These are phyloP conservation scores for Engraulis encrasicolus DNA, from an alignment of 2,113 vertebrate species.

Conservation along the genomic window DNA sequence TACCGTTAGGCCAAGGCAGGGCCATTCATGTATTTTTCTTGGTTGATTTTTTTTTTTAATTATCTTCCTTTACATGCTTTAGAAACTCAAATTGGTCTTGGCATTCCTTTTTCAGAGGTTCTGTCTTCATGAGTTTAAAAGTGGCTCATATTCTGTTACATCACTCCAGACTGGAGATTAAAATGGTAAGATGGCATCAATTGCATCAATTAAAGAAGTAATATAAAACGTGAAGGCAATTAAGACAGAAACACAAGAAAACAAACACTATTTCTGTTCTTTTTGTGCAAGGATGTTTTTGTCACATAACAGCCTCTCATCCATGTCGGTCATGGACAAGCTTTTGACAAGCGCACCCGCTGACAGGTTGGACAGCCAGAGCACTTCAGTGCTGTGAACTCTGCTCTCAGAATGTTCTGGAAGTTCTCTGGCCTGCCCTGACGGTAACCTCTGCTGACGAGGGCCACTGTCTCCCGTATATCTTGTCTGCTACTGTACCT, in stretches of 20 bases:
- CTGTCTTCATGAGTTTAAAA: too few species aligned
- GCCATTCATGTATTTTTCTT: too few species aligned
- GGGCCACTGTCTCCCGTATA: background rate
- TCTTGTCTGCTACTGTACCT: background rate
- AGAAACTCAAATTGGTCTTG: too few species aligned
- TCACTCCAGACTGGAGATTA: too few species aligned
- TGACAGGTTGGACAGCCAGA: background rate
- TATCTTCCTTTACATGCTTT: too few species aligned
- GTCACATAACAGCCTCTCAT: background rate
- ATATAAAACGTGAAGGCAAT: background rate
- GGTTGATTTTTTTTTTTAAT: too few species aligned
- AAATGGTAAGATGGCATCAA: too few species aligned
- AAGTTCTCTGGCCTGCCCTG: background rate
- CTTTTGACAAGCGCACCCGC: background rate
- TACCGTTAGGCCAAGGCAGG: too few species aligned
- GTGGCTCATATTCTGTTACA: too few species aligned
- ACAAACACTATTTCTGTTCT: background rate
- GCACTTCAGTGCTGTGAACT: background rate
- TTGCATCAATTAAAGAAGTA: background rate
- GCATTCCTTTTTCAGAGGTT: too few species aligned
- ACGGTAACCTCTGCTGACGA: slow-evolving; percentile 4
- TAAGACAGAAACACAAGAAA: background rate
- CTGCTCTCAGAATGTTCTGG: background rate
- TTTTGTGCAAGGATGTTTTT: background rate
- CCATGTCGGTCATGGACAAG: background rate